Evolutionary conservation across 2,113 vertebrate species (phyloP).

Genomic region (Phainopepla nitens): DNA sequence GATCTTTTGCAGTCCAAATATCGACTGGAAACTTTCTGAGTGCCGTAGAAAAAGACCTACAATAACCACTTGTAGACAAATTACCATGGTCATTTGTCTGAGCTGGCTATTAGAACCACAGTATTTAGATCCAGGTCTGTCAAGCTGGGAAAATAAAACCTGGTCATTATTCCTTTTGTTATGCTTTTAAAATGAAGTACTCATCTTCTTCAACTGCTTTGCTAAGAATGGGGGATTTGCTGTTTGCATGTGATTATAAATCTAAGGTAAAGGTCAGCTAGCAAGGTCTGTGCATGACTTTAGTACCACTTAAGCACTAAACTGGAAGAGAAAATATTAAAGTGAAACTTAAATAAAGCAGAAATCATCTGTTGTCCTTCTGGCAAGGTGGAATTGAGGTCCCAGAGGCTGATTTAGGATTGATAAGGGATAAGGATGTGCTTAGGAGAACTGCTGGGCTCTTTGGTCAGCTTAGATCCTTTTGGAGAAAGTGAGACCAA

Average conservation of each 20-base stretch:
- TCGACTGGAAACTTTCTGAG: neutral
- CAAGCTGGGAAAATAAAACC: neutral
- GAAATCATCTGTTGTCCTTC: neutral
- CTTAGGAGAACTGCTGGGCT: neutral
- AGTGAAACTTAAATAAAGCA: neutral
- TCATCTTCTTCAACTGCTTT: neutral
- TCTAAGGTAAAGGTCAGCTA: neutral
- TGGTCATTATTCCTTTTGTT: neutral
- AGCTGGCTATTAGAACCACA: neutral
- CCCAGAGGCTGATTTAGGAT: neutral
- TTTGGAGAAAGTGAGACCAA: neutral
- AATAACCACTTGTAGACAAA: neutral
- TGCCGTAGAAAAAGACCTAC: neutral
- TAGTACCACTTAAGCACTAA: neutral
- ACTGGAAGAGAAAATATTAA: neutral
- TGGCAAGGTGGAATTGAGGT: neutral
- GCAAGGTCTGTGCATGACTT: neutral
- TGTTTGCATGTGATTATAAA: neutral
- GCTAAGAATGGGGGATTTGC: neutral
- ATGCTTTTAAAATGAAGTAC: neutral
- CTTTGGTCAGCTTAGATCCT: neutral
- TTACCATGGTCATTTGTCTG: neutral
- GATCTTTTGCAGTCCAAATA: neutral
- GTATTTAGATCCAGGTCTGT: neutral
- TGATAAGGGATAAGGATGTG: neutral